Conservation (phyloP, 2,113 vertebrate species). For the Macheiramphus alcinus region DNA sequence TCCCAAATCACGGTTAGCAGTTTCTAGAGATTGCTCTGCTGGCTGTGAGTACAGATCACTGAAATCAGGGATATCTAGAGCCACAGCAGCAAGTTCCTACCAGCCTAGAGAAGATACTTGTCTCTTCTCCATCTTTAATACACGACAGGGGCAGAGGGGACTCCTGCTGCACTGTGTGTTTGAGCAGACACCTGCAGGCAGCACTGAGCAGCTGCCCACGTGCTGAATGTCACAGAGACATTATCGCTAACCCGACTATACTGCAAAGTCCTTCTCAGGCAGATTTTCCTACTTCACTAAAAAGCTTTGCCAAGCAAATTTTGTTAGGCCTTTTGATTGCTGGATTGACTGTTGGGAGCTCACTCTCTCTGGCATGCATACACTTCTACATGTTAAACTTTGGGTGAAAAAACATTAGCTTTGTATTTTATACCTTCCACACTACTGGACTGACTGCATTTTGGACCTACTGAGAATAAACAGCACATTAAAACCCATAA, state of each 20-base stretch:
- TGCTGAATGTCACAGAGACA: neutral
- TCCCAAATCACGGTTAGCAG: neutral
- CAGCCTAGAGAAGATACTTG: neutral
- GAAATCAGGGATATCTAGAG: neutral
- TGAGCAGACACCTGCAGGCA: neutral
- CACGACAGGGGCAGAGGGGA: neutral
- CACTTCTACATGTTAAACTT: neutral
- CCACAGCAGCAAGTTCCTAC: neutral
- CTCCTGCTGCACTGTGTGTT: too few relatives aligned
- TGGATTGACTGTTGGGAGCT: neutral
- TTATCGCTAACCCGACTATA: neutral
- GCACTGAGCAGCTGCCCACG: neutral
- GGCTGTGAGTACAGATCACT: neutral
- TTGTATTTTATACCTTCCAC: neutral
- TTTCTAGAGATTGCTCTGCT: neutral
- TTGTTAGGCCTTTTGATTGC: neutral
- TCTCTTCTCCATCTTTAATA: neutral
- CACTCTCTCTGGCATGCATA: neutral
- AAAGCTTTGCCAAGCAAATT: neutral
- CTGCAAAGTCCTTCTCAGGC: neutral
- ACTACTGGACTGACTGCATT: neutral
- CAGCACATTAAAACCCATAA: neutral
- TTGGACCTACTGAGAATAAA: neutral
- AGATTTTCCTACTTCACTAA: neutral
- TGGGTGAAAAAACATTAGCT: neutral